Evolutionary conservation across 2,888 invertebrate genomes (phyloP), one percentile per base, ranked within the genome.

Genomic region (Adineta ricciae): DNA sequence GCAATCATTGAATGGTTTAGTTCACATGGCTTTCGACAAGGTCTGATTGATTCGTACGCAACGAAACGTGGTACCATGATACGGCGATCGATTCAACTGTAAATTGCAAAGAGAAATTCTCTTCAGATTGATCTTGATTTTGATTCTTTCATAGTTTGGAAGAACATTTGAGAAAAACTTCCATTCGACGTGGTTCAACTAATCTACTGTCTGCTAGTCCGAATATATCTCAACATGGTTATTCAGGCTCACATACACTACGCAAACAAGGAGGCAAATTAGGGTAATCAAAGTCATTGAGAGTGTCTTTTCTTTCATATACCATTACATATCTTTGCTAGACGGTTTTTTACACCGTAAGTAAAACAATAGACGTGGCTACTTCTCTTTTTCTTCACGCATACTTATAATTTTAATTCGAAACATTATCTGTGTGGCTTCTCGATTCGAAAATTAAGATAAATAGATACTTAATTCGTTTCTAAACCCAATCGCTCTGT

Each of bases 1-100:
- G 19, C 78, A 78, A 78, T 78, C 1, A 78, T 78, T n/a, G 78
- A 78, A 78, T 78, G 78, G 78, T 78, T 78, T 78, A 41, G 41
- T 41, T 41, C 24, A 9, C 38, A 41, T 78, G 78, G 78, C 41
- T 78, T 78, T 78, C 78, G 78, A 11, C 78, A 78, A 78, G 78
- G 78, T 78, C 41, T 78, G 21, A 41, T 78, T 78, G 78, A 78
- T 78, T 78, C 41, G 2, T 78, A 78, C 41, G 41, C 78, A 78
- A 78, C 8, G 2, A 78, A 41, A 78, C 24, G 78, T 41, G 78
- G 78, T 19, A 78, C 78, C 24, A 78, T 78, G 78, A 78, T 78
- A 7, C 38, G 78, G n/a, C 38, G 78, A 41, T 78, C 78, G 0
- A 24, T 78, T 38, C 78, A 78, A 78, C n/a, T 78, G 78, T 78